Evolutionary conservation across 2,797 vertebrate species (phyloP), one percentile per base, ranked within the genome.

Genomic region (Salmo trutta): DNA sequence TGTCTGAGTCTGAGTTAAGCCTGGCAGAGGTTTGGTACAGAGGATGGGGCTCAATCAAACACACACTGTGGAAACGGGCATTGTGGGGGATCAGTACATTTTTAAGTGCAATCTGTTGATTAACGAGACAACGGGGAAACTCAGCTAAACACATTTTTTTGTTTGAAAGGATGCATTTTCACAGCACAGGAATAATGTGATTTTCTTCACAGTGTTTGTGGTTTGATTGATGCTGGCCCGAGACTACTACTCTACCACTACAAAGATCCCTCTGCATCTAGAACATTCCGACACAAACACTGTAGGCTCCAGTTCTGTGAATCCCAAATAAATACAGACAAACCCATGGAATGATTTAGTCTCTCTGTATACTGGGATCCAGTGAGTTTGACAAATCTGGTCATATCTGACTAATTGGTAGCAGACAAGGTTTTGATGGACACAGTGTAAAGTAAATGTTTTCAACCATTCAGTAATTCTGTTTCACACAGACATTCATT

Each of bases 371-470:
- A 84, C 73, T 77, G 75, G 67, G n/a, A 77, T 77, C 62, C 81
- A 87, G 19, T 47, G 53, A 36, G 33, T 74, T 73, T 89, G 84
- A 91, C 82, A 66, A 88, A 86, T 81, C 65, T 75, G 76, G 73
- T 83, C 79, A 84, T 81, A 85, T 81, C 89, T 89, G 88, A 82
- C 88, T 93, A 94, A 94, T 93, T 93, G 89, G 84, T 86, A 91
- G 86, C 91, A 93, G 91, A 95, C 92, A 86, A 79, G 84, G 84
- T 79, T 81, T 93, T 91, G 41, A 47, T 94, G 84, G 88, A 89
- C 90, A 91, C 82, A 78, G 84, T 92, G 89, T 91, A 90, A 64
- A 92, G 88, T 87, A 91, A 93, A 93, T 89, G 85, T 92, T 94
- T 94, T 91, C 90, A 94, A 88, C 86, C 91, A 90, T 89, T 91